These are phyloP conservation scores for Mugil cephalus DNA, from an alignment of 2,113 vertebrate species.

Conservation along the genomic window DNA sequence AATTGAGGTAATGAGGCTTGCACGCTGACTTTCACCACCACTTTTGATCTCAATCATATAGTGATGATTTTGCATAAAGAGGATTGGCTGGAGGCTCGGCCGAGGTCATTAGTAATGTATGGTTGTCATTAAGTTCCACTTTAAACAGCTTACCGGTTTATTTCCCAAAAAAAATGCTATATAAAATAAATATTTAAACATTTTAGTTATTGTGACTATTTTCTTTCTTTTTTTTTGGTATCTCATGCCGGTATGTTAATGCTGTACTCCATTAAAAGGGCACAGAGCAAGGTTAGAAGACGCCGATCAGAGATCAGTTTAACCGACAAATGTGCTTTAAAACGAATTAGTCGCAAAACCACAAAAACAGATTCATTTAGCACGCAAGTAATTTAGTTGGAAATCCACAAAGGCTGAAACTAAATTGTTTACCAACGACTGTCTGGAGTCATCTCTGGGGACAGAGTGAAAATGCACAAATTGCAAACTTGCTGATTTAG, in stretches of 20 bases:
- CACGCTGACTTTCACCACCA: constrained; percentile 67
- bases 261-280: constrained; percentile 35
- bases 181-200: constrained; percentile 5
- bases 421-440: constrained; percentile 70
- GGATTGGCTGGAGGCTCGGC: constrained; percentile 54
- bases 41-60: constrained; percentile 74
- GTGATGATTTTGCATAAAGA: constrained; percentile 74
- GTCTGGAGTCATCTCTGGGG: constrained; percentile 57
- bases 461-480: constrained; percentile 59
- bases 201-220: background rate
- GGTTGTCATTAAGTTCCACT: constrained; percentile 40
- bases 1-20: constrained; percentile 81
- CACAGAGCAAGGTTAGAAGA: constrained; percentile 46
- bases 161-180: constrained; percentile 7
- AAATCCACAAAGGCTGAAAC: constrained; percentile 52
- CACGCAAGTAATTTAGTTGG: constrained; percentile 18
- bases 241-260: background rate
- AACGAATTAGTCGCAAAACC: constrained; percentile 49
- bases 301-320: constrained; percentile 60
- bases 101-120: constrained; percentile 52
- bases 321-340: constrained; percentile 57
- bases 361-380: constrained; percentile 42
- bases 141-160: constrained; percentile 3
- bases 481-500: constrained; percentile 71
- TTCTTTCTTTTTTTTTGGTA: constrained; percentile 18